Base-by-base conservation (phyloP, 2,113 vertebrate genomes). In the Setophaga kirtlandii region DNA sequence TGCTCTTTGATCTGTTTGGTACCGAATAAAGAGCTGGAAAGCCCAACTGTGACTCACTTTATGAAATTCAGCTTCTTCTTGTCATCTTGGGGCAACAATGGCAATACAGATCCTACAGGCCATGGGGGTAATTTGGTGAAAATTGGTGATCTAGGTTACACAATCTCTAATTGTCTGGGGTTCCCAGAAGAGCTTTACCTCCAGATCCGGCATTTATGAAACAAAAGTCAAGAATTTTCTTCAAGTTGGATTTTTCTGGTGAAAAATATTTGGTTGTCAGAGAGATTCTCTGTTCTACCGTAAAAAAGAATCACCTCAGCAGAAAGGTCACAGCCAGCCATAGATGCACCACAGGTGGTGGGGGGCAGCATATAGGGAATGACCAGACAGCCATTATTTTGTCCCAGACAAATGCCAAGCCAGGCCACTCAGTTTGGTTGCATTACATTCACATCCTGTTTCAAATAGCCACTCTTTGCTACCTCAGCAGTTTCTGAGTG, bases 351-450 rank as follows among this genome's bases (percentile, higher is more conserved):
- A 14, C 31, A 31, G 20, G 23, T 16, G 15, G 12, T 7, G 5
- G 10, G 5, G 0, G 1, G 7, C 6, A 11, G 5, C 18, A 16
- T 15, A 3, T 10, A 44, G 27, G 49, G 31, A 84, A 53, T 63
- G 33, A 11, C 12, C 33, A 12, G 42, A 24, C 15, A 88, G 30
- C 2, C 41, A 39, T 74, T 67, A 50, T 78, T 92, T 71, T 83
- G 59, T 70, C 24, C 44, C 37, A 22, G 39, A 63, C 7, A 90
- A 81, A 71, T 49, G 17, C 42, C 63, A 63, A 55, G 21, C 35
- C 35, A 83, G 27, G 33, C 5, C 63, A 65, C 35, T 62, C 8
- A 1, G 16, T 88, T 15, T 74, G 60, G 47, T 12, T 76, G 6
- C 5, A 7, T 12, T 24, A 10, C 30, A 15, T 53, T 62, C 37